These are phyloP conservation scores for Corythornis vintsioides DNA, from an alignment of 2,113 vertebrate genomes.

Conservation along the genomic window DNA sequence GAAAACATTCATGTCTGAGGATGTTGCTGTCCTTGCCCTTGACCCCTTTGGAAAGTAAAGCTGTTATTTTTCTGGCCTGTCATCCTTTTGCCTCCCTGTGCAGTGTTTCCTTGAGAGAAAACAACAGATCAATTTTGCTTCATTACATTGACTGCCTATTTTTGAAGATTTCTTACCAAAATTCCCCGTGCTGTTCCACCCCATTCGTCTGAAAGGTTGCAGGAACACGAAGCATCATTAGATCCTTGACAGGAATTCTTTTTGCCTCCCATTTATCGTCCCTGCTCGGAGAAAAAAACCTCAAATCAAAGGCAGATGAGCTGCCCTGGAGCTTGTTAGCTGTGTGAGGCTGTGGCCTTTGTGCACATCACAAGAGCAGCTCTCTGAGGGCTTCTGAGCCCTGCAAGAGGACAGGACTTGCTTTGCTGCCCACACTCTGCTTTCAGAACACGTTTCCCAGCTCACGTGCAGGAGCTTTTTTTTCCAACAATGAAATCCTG, in stretches of 20 bases:
- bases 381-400: background rate
- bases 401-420: background rate
- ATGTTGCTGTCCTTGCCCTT: background rate
- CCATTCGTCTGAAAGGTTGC: background rate
- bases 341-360: background rate
- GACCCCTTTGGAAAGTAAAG: background rate
- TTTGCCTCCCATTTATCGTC: background rate
- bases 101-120: slow-evolving; percentile 4
- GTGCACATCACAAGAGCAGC: background rate
- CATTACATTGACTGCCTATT: background rate
- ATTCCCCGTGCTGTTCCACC: background rate
- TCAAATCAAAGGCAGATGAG: slow-evolving; percentile 22
- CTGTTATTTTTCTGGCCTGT: background rate
- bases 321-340: slow-evolving; percentile 35
- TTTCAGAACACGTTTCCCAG: background rate
- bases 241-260: background rate
- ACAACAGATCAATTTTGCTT: slow-evolving; percentile 28
- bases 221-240: slow-evolving; percentile 36
- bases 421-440: background rate
- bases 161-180: background rate
- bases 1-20: background rate
- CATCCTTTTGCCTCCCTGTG: background rate
- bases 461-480: background rate
- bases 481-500: background rate
- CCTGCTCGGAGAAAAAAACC: slow-evolving; percentile 1